Conservation (phyloP, 2,888 invertebrate species). For the Lissocephala sabroskyi region DNA sequence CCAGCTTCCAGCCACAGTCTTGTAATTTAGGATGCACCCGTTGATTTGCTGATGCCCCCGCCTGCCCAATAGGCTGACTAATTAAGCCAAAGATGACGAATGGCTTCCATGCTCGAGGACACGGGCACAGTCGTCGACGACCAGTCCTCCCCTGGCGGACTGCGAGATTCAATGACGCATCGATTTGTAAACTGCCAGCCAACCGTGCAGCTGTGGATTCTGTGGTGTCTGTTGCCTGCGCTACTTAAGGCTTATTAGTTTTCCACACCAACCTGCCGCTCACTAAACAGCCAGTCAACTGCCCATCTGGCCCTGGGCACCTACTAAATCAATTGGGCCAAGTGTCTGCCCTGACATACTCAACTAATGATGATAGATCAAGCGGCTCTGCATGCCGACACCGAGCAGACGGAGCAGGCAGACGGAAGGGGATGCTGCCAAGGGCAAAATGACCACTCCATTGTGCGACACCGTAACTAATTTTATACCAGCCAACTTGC, state of each 20-base stretch:
- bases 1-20: too few species aligned
- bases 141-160: too few species aligned
- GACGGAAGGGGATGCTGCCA: not conserved
- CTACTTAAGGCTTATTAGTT: conserved; percentile 11
- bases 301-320: too few species aligned
- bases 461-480: conserved; percentile 57
- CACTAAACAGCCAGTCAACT: too few species aligned
- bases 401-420: conserved; percentile 27
- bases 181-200: conserved; percentile 13
- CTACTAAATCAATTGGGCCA: conserved; percentile 54
- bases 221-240: conserved; percentile 6
- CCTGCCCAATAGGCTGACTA: not conserved
- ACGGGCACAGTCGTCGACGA: not conserved
- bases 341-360: conserved; percentile 51
- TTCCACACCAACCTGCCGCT: conserved; percentile 1
- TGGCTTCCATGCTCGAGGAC: not conserved
- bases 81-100: not conserved
- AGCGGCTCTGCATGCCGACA: too few species aligned
- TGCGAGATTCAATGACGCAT: conserved; percentile 7
- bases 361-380: conserved; percentile 62
- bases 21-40: too few species aligned
- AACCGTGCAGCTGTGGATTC: too few species aligned
- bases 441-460: conserved; percentile 5
- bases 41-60: too few species aligned
- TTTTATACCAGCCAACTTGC: too few species aligned